A percentile compares a stretch with the other conserved stretches of the same genome.
phyloP scores from a whole-genome alignment of 2,888 invertebrate species.

The Polydrusus tereticollis region DNA sequence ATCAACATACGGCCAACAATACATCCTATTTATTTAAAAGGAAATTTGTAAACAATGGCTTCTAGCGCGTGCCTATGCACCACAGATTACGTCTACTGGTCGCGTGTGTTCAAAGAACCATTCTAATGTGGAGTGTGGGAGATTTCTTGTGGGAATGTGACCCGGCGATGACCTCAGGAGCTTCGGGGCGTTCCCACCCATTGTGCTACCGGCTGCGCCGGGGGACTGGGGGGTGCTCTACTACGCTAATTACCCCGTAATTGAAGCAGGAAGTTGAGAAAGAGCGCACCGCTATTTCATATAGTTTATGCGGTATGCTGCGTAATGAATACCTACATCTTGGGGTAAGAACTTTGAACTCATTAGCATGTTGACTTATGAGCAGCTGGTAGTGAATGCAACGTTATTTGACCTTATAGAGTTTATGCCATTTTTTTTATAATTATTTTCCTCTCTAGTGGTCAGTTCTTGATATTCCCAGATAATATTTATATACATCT shows the following conservation, averaged over 20 bases:
- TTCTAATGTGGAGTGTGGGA: conserved; percentile 67
- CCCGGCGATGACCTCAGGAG: conserved; percentile 64
- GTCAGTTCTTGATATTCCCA: not conserved
- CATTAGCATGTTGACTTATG: not conserved
- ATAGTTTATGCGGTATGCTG: conserved; percentile 5
- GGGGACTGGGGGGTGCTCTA: conserved; percentile 56
- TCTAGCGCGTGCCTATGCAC: conserved; percentile 34
- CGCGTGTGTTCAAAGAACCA: conserved; percentile 39
- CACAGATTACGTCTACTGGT: conserved; percentile 28
- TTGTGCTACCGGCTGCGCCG: conserved; percentile 44
- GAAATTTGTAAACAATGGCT: conserved; percentile 49
- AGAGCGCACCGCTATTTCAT: conserved; percentile 54
- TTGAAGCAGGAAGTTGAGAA: conserved; percentile 68
- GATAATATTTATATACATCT: conserved; percentile 22
- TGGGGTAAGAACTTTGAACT: conserved; percentile 7
- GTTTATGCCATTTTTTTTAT: too few species aligned
- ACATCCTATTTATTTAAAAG: conserved; percentile 35
- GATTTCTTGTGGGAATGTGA: conserved; percentile 68
- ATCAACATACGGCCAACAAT: conserved; percentile 7
- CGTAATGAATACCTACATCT: not conserved
- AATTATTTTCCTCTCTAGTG: too few species aligned
- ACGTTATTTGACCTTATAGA: too few species aligned
- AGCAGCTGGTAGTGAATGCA: not conserved
- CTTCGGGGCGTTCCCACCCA: conserved; percentile 67
- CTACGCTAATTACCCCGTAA: conserved; percentile 66